Evolutionary conservation across 2,888 invertebrate species (phyloP).

Genomic region (Marronus borbonicus): DNA sequence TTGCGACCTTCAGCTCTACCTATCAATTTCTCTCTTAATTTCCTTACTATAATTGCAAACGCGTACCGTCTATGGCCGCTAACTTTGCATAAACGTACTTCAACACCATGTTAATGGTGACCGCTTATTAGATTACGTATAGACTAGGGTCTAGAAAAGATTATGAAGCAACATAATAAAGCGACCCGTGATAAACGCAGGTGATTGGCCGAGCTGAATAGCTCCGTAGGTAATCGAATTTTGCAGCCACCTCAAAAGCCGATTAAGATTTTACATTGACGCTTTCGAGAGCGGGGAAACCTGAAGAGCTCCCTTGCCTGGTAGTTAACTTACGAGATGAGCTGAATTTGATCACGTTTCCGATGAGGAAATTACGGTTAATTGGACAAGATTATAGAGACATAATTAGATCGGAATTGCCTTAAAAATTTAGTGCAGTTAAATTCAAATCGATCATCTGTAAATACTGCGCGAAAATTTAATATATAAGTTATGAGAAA

Average conservation of each 20-base stretch:
- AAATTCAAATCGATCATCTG: background rate
- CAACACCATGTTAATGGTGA: conserved; percentile 33
- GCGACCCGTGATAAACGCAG: conserved; percentile 40
- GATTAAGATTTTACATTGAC: conserved; percentile 35
- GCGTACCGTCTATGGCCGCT: background rate
- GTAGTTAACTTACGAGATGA: conserved; percentile 16
- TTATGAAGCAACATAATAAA: conserved; percentile 35
- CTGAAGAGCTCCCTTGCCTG: background rate
- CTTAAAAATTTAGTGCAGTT: conserved; percentile 11
- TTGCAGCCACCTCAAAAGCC: conserved; percentile 33
- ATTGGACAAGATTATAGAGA: conserved; percentile 7
- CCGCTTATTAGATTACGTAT: conserved; percentile 34
- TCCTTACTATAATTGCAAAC: conserved; percentile 7
- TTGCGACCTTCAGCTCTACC: background rate
- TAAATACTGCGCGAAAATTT: background rate
- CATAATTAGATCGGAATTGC: conserved; percentile 17
- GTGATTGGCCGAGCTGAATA: conserved; percentile 22
- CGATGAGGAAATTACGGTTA: conserved; percentile 36
- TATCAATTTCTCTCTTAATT: conserved; percentile 35
- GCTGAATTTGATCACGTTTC: conserved; percentile 26
- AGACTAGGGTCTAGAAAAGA: conserved; percentile 16
- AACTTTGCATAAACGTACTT: conserved; percentile 27
- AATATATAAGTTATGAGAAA: too few relatives aligned
- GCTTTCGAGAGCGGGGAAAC: background rate
- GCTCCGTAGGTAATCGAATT: conserved; percentile 36